phyloP scores from a whole-genome alignment of 2,113 vertebrate species.

The Trochalopteron elliotii region DNA sequence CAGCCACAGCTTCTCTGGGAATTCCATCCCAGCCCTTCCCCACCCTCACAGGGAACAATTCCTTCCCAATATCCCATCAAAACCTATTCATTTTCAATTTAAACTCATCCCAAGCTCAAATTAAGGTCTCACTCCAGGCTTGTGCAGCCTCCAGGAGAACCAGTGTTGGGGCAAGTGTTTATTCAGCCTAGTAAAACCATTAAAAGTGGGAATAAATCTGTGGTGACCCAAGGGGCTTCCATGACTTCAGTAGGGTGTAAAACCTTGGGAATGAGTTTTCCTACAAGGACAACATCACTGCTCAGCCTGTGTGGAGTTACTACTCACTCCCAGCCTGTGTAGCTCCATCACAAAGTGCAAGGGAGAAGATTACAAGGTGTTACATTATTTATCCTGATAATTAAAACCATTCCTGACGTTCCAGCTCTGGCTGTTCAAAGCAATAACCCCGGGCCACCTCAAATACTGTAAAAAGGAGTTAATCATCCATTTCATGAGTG shows the following conservation, averaged over 20 bases:
- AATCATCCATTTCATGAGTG: slow-evolving; percentile 73
- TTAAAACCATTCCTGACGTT: slow-evolving; percentile 61
- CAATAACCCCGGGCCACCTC: slow-evolving; percentile 36
- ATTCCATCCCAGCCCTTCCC: neutral
- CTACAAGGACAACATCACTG: slow-evolving; percentile 23
- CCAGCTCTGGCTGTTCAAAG: slow-evolving; percentile 31
- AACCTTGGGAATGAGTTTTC: slow-evolving; percentile 61
- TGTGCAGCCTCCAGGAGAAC: slow-evolving; percentile 32
- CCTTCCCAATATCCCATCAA: neutral
- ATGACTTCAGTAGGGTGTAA: slow-evolving; percentile 36
- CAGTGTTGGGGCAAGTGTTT: slow-evolving; percentile 72
- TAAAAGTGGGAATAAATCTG: slow-evolving; percentile 71
- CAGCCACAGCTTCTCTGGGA: neutral
- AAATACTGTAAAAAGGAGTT: slow-evolving; percentile 72
- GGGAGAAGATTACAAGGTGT: slow-evolving; percentile 66
- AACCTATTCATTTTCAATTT: neutral
- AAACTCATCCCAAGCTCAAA: neutral
- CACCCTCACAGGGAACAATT: neutral
- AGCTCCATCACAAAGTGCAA: slow-evolving; percentile 21
- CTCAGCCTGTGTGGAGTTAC: neutral
- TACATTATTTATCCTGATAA: slow-evolving; percentile 72
- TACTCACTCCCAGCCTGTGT: neutral
- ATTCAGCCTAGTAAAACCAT: slow-evolving; percentile 80
- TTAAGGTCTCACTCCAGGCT: neutral
- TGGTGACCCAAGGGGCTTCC: slow-evolving; percentile 50